Conservation (phyloP, 30 jellyfish, hydroid and myxozoan genomes). For the Clytia hemisphaerica region DNA sequence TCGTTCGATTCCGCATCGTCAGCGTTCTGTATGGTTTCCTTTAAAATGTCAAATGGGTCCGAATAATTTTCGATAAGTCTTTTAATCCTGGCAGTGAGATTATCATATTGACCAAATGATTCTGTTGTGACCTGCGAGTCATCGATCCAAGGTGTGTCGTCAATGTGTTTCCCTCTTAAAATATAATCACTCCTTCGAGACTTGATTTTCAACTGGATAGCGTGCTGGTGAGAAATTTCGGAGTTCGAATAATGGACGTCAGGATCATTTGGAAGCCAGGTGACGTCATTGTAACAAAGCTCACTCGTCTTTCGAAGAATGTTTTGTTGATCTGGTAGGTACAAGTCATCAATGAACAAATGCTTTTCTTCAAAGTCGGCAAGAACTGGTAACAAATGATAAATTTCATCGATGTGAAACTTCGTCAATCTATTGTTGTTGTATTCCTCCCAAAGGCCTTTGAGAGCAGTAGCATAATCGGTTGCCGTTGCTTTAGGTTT, state of each 20-base stretch:
- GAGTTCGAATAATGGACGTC: slow-evolving; percentile 12
- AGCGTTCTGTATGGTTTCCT: slow-evolving; percentile 76
- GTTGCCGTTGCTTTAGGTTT: too few relatives aligned
- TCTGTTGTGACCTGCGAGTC: slow-evolving; percentile 3
- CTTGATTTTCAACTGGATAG: slow-evolving; percentile 43
- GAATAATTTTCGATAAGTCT: slow-evolving; percentile 57
- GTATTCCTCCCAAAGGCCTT: too few relatives aligned
- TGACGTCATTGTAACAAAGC: slow-evolving; percentile 31
- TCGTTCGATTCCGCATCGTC: slow-evolving; percentile 87
- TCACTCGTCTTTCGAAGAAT: slow-evolving; percentile 8
- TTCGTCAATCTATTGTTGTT: too few relatives aligned
- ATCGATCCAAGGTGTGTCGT: too few relatives aligned
- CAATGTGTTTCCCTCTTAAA: too few relatives aligned
- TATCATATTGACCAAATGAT: slow-evolving; percentile 73
- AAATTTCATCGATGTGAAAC: too few relatives aligned
- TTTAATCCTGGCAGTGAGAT: slow-evolving; percentile 53
- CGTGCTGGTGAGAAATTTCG: slow-evolving; percentile 29
- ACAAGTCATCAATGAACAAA: too few relatives aligned
- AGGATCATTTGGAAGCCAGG: slow-evolving; percentile 42
- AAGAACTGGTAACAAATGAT: too few relatives aligned
- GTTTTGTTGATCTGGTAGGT: slow-evolving; percentile 45
- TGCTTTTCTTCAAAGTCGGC: too few relatives aligned
- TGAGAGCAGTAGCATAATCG: too few relatives aligned
- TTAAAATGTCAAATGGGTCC: slow-evolving; percentile 30
- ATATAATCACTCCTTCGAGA: slow-evolving; percentile 34